phyloP scores from a whole-genome alignment of 2,113 vertebrate species.

The Eleginops maclovinus region DNA sequence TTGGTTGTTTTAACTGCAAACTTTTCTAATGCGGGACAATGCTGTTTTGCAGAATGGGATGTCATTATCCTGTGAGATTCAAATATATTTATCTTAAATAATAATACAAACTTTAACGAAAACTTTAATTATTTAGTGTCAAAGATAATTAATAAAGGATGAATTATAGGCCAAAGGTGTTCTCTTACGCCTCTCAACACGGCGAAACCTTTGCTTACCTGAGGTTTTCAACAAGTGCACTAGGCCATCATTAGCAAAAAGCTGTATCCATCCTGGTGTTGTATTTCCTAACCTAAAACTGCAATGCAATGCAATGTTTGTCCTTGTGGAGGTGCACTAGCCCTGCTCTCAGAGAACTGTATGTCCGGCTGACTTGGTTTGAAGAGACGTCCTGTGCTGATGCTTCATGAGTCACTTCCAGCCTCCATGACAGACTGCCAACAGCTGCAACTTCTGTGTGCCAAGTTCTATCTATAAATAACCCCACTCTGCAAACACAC shows the following conservation, averaged over 20 bases:
- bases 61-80: too few relatives aligned
- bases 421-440: conserved; percentile 68
- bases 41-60: too few relatives aligned
- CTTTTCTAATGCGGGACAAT: too few relatives aligned
- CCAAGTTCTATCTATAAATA: conserved; percentile 55
- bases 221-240: background rate
- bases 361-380: background rate
- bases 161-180: too few relatives aligned
- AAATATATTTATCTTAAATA: too few relatives aligned
- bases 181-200: too few relatives aligned
- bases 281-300: background rate
- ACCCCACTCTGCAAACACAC: conserved; percentile 24
- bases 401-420: conserved; percentile 59
- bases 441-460: conserved; percentile 73
- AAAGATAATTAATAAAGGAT: too few relatives aligned
- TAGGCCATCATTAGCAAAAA: background rate
- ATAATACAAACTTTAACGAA: too few relatives aligned
- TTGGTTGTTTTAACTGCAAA: too few relatives aligned
- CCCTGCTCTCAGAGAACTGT: background rate
- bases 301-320: conserved; percentile 15
- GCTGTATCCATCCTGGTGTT: background rate
- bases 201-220: too few relatives aligned
- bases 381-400: conserved; percentile 39
- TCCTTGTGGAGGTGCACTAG: conserved; percentile 45
- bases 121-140: too few relatives aligned